A percentile compares a stretch with the other conserved stretches of the same genome.
phyloP scores from a whole-genome alignment of 2,113 vertebrate genomes.

The Hydropotes inermis region DNA sequence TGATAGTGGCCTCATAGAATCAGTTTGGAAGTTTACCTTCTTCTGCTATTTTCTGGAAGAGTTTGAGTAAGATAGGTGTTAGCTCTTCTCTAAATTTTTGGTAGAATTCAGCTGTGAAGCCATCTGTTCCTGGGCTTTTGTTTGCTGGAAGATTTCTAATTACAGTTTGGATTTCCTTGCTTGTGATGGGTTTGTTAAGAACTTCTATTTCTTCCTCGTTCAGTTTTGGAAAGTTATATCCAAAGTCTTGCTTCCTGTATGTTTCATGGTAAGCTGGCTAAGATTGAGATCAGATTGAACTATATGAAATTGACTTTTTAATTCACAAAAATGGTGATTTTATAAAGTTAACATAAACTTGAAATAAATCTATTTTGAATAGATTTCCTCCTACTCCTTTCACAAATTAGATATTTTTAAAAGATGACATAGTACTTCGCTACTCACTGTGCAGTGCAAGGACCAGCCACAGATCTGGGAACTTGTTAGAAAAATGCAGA shows the following conservation, averaged over 20 bases:
- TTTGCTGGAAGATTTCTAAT: too few relatives aligned
- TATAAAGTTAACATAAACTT: neutral
- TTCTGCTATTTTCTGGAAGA: too few relatives aligned
- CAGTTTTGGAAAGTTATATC: too few relatives aligned
- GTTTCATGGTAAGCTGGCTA: neutral
- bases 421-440: neutral
- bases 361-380: neutral
- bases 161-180: too few relatives aligned
- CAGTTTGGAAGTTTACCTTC: too few relatives aligned
- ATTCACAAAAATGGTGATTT: neutral
- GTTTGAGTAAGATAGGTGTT: too few relatives aligned
- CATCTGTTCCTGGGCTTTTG: too few relatives aligned
- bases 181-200: too few relatives aligned
- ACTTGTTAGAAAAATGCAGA: neutral
- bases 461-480: neutral
- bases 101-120: too few relatives aligned
- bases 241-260: neutral
- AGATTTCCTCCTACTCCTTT: neutral
- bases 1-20: too few relatives aligned
- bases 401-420: neutral
- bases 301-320: neutral
- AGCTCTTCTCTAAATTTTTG: too few relatives aligned
- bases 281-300: neutral
- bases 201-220: too few relatives aligned
- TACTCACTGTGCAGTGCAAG: neutral